Evolutionary conservation across 2,113 vertebrate species (phyloP), one percentile per base, ranked within the genome.

Genomic region (Xiphophorus hellerii): DNA sequence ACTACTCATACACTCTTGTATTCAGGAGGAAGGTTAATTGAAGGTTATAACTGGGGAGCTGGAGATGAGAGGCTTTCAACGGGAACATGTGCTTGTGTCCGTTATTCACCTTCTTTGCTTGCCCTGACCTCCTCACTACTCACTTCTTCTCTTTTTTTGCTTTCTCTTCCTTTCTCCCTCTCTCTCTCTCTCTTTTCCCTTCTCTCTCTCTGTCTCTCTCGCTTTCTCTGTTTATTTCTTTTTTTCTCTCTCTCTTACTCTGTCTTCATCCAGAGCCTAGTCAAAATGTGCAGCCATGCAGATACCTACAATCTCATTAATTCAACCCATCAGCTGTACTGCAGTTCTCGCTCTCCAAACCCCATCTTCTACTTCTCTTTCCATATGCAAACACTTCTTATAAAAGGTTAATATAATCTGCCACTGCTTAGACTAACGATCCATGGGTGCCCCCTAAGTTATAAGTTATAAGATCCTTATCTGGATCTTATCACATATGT

Each of bases 381-480:
- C 74, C 83, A 76, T 86, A 90, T 87, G 87, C 89, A 91, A 90
- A 90, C 74, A 76, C 78, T 75, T 79, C 70, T 84, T 90, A 80
- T 89, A 85, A 93, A 94, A 95, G 93, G 93, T 94, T 93, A 93
- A 92, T 93, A 82, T 86, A 92, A 91, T 85, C 87, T 82, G 76
- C 84, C 22, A 66, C 81, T 79, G 73, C 80, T 77, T 86, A 88
- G 90, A 90, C 87, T 88, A 92, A 92, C 83, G 83, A 80, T 88
- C 83, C 78, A 70, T 71, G 74, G 66, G 74, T 70, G 62, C 71
- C 74, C 80, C 69, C 8, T 66, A 67, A 86, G 66, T 88, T 87
- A 28, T 28, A 28, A 28, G 28, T 28, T 28, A 28, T 28, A 28
- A 28, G 28, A 28, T 28, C 28, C 28, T 6, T 48, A 30, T 8